Base-by-base conservation (phyloP, 1,140 invertebrate genomes). In the Ptiloglossa arizonensis region DNA sequence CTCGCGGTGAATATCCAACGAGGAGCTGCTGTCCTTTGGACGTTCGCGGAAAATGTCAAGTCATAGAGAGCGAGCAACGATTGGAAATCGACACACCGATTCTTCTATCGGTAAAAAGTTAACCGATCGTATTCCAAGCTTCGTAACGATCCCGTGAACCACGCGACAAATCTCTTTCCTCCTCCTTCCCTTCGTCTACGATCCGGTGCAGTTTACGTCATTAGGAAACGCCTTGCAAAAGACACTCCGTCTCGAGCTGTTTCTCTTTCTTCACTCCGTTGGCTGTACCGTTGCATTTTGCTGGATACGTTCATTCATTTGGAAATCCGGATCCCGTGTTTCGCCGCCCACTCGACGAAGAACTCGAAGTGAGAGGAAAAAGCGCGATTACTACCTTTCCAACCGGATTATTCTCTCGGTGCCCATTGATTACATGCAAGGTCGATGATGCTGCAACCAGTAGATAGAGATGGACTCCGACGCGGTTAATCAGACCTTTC, bases 1-100 rank as follows among this genome's bases (percentile, higher is more conserved):
- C 69, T 80, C 80, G 71, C 72, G 81, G 80, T 79, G 87, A 89
- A 87, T 88, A 82, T 87, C 87, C 69, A 80, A 74, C 32, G 56
- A 59, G 19, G 32, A 32, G 22, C 19, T 27, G 5, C 44, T 59
- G 32, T 64, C 52, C 44, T 52, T 71, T 57, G 66, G 57, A 57
- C 38, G 80, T 57, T 81, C 54, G 5, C 44, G 73, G 62, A 75
- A 71, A 81, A 75, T 67, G 29, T 59, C 73, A 38, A 59, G 38
- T 46, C 38, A 35, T n/a, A n/a, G 27, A 35, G 17, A 27, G 19
- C n/a, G 8, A 35, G 24, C 5, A 35, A 46, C 38, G 56, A 22
- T 22, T 64, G 13, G n/a, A 13, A 22, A 11, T 24, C 35, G 50
- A 13, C n/a, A 4, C 32, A 17, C 62, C 41, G 22, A 27, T 19